Base-by-base conservation (phyloP, 1,140 invertebrate species). In the Neodiprion lecontei region DNA sequence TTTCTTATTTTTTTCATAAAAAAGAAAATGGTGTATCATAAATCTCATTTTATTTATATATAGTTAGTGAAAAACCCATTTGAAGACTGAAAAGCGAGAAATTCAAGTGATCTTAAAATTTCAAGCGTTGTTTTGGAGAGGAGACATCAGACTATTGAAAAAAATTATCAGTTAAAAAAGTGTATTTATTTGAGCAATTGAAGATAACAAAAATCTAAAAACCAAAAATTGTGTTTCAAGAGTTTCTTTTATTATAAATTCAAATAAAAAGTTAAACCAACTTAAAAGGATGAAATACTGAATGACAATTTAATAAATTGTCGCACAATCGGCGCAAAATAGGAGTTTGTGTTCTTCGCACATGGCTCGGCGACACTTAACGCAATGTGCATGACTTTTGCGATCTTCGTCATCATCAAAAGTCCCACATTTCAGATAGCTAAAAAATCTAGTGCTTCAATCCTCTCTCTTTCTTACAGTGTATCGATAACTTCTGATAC, bases 261-360 rank as follows among this genome's bases (percentile, higher is more conserved):
- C 17, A 10, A 21, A 21, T 21, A 21, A 21, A 21, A 21, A 21
- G 17, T 21, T 21, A 21, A 21, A 21, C 17, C 0, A 68, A 68
- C 21, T 9, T 0, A n/a, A n/a, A 21, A 21, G 17, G 17, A 21
- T 21, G 17, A 21, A 21, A 21, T 21, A 68, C 67, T 68, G 9
- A 10, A 68, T 68, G 9, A n/a, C 9, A 28, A 68, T 10, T 68
- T 28, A 68, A 68, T 68, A 17, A 28, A 68, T 28, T 23, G 67
- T 28, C 67, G 67, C 67, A 68, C 67, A 68, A 68, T 68, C 67
- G n/a, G 67, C 9, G 67, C 67, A 68, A n/a, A 68, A 68, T n/a
- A 68, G n/a, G 9, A 68, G 9, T n/a, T 68, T 68, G 67, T 68
- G 67, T n/a, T 68, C 67, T 68, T 68, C 67, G 67, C 67, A 68